Evolutionary conservation across 2,888 invertebrate species (phyloP).

Genomic region (Panopea generosa): DNA sequence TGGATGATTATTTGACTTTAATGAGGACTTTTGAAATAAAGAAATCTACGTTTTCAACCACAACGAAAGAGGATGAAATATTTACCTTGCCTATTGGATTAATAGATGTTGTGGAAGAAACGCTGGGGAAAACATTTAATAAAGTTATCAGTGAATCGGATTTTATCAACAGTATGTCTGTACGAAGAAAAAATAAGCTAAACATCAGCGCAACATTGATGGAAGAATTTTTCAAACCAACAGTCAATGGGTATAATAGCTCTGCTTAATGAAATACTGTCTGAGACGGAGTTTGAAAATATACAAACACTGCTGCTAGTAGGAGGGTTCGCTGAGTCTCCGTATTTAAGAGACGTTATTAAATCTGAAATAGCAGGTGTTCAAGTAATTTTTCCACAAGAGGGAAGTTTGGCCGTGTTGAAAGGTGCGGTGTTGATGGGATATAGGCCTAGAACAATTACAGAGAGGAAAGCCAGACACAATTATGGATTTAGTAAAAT

Average conservation of each 20-base stretch:
- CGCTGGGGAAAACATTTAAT: neutral
- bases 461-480: no score
- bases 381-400: no score
- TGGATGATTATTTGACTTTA: conserved; percentile 20
- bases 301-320: no score
- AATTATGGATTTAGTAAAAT: no score
- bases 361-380: no score
- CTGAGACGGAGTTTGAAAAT: neutral
- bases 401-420: no score
- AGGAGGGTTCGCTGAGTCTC: no score
- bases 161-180: neutral
- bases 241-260: conserved; percentile 18
- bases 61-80: conserved; percentile 1
- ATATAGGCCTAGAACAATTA: no score
- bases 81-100: conserved; percentile 13
- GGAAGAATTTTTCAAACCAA: conserved; percentile 7
- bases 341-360: no score
- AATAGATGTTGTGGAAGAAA: neutral
- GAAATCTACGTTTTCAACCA: conserved; percentile 12
- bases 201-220: conserved; percentile 5
- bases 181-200: conserved; percentile 4
- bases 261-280: conserved; percentile 2
- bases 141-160: neutral
- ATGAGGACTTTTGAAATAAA: conserved; percentile 28
- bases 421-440: no score